Base-by-base conservation (phyloP, 2,888 invertebrate genomes). In the Zygogramma bicolorata region DNA sequence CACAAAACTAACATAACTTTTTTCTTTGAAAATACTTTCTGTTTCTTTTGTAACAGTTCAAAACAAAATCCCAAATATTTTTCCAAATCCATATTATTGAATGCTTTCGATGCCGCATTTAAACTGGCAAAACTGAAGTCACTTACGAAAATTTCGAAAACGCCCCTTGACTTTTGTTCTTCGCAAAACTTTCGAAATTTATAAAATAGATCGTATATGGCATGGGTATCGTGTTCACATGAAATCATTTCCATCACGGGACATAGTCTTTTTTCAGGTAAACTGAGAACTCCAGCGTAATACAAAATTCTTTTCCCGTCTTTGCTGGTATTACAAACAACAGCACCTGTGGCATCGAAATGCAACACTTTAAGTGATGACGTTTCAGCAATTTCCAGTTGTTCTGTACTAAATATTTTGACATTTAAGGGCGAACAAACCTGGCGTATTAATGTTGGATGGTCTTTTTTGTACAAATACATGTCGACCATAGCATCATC, bases 81-180 rank as follows among this genome's bases (percentile, higher is more conserved):
- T 2, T 49, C 25, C 6, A 65, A 5, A 7, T 65, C 53, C 25
- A 65, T 57, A 27, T 53, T 57, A 57, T 65, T 65, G 27, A 65
- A 65, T 1, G 65, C 49, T 49, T 65, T 65, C 20, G 46, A 65
- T 10, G 65, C 63, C 22, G 42, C 22, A 18, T 65, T 65, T 15
- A 65, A 67, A 58, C 13, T 67, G 2, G 67, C 58, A 31, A 67
- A 67, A n/a, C 65, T 65, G 29, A 65, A 65, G 42, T 65, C 53
- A n/a, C n/a, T 20, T 20, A 65, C 65, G 18, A 67, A 67, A 2
- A 22, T 22, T 25, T 58, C 38, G 38, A 67, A 67, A 2, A 67
- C 8, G 2, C 58, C 58, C 67, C 67, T 58, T 15, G n/a, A 4
- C 13, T 67, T 67, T 40, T 27, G 3, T 2, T 67, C 59, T 20